Percentiles rank a stretch among this genome's conserved stretches.
These are phyloP conservation scores for Gambusia holbrooki DNA, from an alignment of 2,113 vertebrate species.

Conservation along the genomic window DNA sequence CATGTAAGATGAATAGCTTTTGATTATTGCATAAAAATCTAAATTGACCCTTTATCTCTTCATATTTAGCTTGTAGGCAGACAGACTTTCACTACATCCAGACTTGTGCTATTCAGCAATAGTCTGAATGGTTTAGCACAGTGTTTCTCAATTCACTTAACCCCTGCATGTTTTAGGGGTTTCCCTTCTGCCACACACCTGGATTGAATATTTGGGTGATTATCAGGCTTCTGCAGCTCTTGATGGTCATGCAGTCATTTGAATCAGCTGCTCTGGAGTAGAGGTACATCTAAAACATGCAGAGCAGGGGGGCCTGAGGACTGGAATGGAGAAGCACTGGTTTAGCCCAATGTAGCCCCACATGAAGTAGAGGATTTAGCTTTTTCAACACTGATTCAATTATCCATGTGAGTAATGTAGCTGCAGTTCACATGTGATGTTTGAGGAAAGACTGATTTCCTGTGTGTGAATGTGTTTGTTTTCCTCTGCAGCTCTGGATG, in stretches of 20 bases:
- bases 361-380: not conserved
- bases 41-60: not conserved
- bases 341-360: not conserved
- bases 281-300: no score
- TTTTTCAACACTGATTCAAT: not conserved
- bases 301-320: no score
- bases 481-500: conserved; percentile 90
- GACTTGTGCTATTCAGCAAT: not conserved
- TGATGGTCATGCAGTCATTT: no score
- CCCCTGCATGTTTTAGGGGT: no score
- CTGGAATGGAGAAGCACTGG: not conserved
- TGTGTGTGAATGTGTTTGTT: conserved; percentile 11
- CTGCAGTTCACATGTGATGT: not conserved
- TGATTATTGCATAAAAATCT: not conserved
- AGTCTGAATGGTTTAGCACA: not conserved
- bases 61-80: not conserved
- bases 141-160: not conserved
- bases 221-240: no score
- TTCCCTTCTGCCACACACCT: no score
- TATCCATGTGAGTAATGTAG: conserved; percentile 5
- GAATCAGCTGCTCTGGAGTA: no score
- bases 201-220: no score
- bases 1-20: not conserved
- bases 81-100: not conserved
- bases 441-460: not conserved